Conservation (phyloP, 2,797 vertebrate species). For the Dryobates pubescens region DNA sequence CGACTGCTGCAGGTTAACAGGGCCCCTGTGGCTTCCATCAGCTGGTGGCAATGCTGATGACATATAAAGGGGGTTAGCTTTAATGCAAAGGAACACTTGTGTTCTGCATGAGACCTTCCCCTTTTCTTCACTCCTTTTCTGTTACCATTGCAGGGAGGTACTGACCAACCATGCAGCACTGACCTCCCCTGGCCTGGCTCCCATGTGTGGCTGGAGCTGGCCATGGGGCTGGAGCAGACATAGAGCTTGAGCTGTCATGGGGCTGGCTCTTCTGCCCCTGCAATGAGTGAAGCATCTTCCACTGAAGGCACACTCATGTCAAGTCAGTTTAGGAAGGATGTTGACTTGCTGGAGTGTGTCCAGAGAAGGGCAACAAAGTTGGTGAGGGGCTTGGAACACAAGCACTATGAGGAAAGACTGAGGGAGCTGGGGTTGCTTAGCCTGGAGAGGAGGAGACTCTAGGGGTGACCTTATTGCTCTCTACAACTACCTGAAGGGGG, state of each 20-base stretch:
- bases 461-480: too few relatives aligned
- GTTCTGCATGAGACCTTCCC: not conserved
- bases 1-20: not conserved
- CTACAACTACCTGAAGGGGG: too few relatives aligned
- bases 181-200: rapidly evolving
- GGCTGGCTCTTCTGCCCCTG: not conserved
- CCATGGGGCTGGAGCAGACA: rapidly evolving
- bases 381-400: too few relatives aligned
- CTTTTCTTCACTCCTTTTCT: not conserved
- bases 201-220: too few relatives aligned
- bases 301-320: not conserved
- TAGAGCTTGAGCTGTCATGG: rapidly evolving
- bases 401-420: too few relatives aligned
- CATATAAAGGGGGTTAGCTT: not conserved
- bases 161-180: rapidly evolving
- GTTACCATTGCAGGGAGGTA: not conserved
- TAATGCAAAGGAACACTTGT: not conserved
- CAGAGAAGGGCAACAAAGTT: too few relatives aligned
- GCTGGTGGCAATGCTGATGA: not conserved
- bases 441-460: too few relatives aligned
- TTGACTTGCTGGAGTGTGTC: too few relatives aligned
- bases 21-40: not conserved
- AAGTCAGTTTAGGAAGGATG: too few relatives aligned
- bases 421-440: too few relatives aligned
- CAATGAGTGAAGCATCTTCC: not conserved